Evolutionary conservation across 2,113 vertebrate species (phyloP).

Genomic region (Varanus salvator): DNA sequence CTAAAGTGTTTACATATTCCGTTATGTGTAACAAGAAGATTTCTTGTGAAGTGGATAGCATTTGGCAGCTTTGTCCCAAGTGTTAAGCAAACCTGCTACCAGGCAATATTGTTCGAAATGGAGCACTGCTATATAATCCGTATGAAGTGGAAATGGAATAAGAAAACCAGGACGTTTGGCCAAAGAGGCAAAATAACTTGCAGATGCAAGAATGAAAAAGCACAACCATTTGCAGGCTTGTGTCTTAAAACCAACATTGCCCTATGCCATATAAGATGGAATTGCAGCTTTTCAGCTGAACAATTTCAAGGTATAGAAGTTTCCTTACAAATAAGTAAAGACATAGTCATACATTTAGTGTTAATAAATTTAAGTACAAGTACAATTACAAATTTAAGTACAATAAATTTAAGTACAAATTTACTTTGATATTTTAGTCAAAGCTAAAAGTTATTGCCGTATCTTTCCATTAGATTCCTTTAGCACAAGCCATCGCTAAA

Average conservation of each 20-base stretch:
- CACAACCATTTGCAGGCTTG: slow-evolving; percentile 50
- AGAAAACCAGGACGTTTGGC: slow-evolving; percentile 45
- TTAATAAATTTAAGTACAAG: neutral
- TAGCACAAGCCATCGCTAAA: neutral
- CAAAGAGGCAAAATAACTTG: slow-evolving; percentile 57
- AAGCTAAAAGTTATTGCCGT: neutral
- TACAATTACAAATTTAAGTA: neutral
- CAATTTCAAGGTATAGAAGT: neutral
- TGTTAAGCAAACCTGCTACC: neutral
- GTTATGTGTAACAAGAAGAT: neutral
- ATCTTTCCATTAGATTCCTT: slow-evolving; percentile 4
- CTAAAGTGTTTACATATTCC: neutral
- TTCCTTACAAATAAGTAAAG: neutral
- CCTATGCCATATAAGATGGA: neutral
- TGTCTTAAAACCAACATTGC: neutral
- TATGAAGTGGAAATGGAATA: neutral
- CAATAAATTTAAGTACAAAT: neutral
- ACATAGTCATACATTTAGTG: neutral
- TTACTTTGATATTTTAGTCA: neutral
- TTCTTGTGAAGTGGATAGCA: neutral
- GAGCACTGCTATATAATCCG: neutral
- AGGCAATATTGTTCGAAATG: neutral
- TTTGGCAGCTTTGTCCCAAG: neutral
- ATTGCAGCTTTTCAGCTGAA: slow-evolving; percentile 20
- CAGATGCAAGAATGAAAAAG: slow-evolving; percentile 53